A percentile compares a stretch with the other conserved stretches of the same genome.
phyloP scores from a whole-genome alignment of 64 coral and sea anemone species.

The Dendrophyllia cribrosa region DNA sequence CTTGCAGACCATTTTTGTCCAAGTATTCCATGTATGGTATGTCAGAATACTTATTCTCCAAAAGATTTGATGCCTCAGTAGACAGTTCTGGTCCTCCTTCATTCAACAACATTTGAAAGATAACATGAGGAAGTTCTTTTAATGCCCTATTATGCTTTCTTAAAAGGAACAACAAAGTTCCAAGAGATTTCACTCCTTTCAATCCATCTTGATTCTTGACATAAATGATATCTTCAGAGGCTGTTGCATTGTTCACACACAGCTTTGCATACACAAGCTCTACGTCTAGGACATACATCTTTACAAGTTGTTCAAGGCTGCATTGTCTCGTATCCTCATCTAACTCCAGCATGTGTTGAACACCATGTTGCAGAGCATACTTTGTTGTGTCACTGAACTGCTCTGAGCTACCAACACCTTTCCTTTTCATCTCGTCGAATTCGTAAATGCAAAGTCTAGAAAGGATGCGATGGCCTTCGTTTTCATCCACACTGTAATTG shows the following conservation, averaged over 20 bases:
- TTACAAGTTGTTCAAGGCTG: background rate
- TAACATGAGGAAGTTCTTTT: background rate
- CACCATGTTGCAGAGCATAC: background rate
- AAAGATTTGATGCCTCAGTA: background rate
- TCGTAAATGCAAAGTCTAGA: background rate
- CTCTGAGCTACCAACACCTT: background rate
- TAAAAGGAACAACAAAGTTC: background rate
- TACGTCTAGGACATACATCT: background rate
- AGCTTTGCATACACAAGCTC: slow-evolving; percentile 6
- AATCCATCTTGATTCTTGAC: background rate
- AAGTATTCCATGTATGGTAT: background rate
- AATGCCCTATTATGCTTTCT: background rate
- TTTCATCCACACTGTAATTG: background rate
- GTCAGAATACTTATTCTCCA: background rate
- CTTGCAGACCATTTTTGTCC: background rate
- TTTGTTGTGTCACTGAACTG: background rate
- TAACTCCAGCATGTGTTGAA: background rate
- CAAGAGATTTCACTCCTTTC: background rate
- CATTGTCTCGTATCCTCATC: background rate
- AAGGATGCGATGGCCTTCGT: background rate
- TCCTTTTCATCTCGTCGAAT: background rate
- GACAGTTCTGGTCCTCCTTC: background rate
- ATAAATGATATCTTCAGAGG: background rate
- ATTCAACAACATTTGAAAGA: background rate
- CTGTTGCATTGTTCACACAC: background rate